These are phyloP conservation scores for Sebastes fasciatus DNA, from an alignment of 2,113 vertebrate species.

Conservation along the genomic window DNA sequence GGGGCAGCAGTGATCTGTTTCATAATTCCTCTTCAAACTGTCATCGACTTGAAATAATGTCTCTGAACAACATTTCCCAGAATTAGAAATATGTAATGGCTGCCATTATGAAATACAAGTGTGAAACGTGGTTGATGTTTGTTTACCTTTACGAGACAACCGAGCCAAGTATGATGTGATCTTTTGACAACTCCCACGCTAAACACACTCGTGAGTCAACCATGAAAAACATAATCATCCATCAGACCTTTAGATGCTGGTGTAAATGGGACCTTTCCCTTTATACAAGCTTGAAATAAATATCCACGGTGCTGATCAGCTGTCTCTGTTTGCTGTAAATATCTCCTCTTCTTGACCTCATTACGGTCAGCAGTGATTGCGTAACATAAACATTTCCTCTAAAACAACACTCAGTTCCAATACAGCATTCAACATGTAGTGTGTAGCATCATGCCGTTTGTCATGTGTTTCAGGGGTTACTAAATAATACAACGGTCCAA, in stretches of 20 bases:
- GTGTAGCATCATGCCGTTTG: conserved; percentile 23
- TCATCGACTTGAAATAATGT: neutral
- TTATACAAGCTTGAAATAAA: neutral
- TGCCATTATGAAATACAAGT: neutral
- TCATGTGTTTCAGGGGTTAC: conserved; percentile 38
- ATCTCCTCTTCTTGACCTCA: conserved; percentile 15
- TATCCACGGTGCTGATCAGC: neutral
- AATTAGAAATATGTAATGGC: neutral
- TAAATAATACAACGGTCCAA: conserved; percentile 9
- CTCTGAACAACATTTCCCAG: neutral
- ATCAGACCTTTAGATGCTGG: conserved; percentile 1
- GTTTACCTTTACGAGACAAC: conserved; percentile 16
- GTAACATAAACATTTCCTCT: conserved; percentile 28
- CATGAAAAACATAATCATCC: neutral
- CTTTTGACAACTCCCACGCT: neutral
- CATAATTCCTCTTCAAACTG: conserved; percentile 2
- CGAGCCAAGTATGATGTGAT: neutral
- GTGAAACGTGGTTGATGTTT: neutral
- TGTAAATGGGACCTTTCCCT: conserved; percentile 9
- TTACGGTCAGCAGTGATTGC: conserved; percentile 21
- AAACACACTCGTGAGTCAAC: neutral
- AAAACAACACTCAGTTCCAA: neutral
- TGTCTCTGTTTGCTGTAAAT: conserved; percentile 18
- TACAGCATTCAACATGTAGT: neutral
- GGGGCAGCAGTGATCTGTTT: neutral